These are phyloP conservation scores for Tetragonula carbonaria DNA, from an alignment of 2,888 invertebrate genomes.

Conservation along the genomic window DNA sequence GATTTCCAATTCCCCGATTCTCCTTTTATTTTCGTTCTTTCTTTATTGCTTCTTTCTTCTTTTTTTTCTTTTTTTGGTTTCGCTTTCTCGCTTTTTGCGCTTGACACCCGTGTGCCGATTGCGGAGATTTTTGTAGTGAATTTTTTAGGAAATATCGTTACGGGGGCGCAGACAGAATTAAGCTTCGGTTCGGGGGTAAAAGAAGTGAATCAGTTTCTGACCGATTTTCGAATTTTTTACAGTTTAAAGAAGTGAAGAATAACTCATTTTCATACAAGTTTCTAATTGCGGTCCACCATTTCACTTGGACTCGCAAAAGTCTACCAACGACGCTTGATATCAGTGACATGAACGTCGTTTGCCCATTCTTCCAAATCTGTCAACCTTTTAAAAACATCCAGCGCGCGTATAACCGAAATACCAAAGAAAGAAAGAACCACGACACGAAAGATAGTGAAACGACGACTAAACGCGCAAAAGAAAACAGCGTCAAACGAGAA, in stretches of 20 bases:
- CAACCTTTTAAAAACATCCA: no score
- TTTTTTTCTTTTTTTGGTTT: neutral
- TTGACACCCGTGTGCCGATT: no score
- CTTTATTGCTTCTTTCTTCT: neutral
- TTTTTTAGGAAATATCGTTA: neutral
- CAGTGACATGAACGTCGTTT: no score
- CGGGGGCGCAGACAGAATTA: neutral
- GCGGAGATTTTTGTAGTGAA: neutral
- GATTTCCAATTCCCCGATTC: neutral
- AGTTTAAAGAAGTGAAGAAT: neutral
- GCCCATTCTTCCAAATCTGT: no score
- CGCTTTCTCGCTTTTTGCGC: neutral
- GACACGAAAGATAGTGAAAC: neutral
- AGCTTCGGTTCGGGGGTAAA: neutral
- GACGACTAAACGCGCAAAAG: conserved; percentile 3
- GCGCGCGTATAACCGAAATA: neutral
- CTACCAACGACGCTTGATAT: no score
- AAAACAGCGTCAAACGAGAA: neutral
- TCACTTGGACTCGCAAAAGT: no score
- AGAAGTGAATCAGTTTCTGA: neutral
- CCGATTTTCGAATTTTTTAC: neutral
- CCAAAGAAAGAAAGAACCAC: conserved; percentile 6
- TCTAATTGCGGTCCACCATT: no score
- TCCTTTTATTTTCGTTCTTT: neutral
- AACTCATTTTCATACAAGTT: no score